Percentiles rank a stretch among this genome's conserved stretches.
Conservation (phyloP, 2,888 invertebrate species). For the Nudaria mundana region DNA sequence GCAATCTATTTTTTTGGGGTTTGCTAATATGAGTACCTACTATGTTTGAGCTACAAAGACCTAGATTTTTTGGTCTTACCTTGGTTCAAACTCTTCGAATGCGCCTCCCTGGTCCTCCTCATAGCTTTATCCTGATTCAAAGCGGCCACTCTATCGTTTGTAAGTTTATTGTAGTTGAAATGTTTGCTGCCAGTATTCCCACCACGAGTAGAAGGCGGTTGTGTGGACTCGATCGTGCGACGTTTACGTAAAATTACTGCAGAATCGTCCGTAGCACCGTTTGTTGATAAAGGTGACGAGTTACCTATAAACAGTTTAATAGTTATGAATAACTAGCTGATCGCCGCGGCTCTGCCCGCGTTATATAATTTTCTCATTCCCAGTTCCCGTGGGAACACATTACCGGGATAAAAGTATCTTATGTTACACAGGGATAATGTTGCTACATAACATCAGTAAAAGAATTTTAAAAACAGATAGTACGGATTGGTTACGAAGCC, state of each 20-base stretch:
- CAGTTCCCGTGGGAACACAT: too few relatives aligned
- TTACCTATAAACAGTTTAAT: slow-evolving; percentile 15
- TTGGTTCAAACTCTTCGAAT: slow-evolving; percentile 60
- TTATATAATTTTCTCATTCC: too few relatives aligned
- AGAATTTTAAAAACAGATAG: background rate
- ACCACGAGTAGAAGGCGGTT: slow-evolving; percentile 58
- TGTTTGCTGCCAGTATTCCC: slow-evolving; percentile 82
- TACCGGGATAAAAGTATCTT: too few relatives aligned
- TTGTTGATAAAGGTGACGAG: slow-evolving; percentile 27
- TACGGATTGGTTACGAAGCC: too few relatives aligned
- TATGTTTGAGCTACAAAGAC: too few relatives aligned
- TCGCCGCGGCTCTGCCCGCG: too few relatives aligned
- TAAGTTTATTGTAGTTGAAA: slow-evolving; percentile 91
- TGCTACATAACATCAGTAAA: too few relatives aligned
- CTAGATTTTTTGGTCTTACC: too few relatives aligned
- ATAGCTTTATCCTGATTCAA: slow-evolving; percentile 32
- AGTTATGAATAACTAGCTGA: too few relatives aligned
- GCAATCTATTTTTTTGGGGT: too few relatives aligned
- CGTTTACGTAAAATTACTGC: slow-evolving; percentile 60
- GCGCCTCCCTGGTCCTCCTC: slow-evolving; percentile 54
- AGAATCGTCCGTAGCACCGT: slow-evolving; percentile 47
- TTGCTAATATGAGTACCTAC: too few relatives aligned
- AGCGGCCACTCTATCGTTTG: slow-evolving; percentile 82
- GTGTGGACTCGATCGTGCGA: slow-evolving; percentile 70
- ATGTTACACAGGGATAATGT: too few relatives aligned